These are phyloP conservation scores for Chaetorhynchus papuensis DNA, from an alignment of 2,113 vertebrate genomes.

Conservation along the genomic window DNA sequence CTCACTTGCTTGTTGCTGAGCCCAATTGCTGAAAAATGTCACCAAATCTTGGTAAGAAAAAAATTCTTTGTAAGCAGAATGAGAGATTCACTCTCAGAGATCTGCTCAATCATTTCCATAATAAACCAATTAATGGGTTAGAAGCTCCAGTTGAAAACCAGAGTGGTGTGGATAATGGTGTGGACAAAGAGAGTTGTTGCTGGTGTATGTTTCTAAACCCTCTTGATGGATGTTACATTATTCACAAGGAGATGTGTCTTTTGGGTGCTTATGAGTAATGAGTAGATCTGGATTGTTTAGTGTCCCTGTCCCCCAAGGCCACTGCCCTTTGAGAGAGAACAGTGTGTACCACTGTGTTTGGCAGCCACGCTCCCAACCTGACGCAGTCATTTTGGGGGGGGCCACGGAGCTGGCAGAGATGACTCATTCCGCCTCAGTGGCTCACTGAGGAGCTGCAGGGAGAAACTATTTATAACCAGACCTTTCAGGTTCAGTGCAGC, in stretches of 20 bases:
- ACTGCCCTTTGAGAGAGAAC: constrained; percentile 54
- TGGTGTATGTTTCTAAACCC: background rate
- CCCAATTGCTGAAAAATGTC: background rate
- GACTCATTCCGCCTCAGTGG: constrained; percentile 64
- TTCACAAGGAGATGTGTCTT: background rate
- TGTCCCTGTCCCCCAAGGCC: constrained; percentile 26
- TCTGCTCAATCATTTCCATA: background rate
- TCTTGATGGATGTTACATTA: background rate
- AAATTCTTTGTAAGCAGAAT: background rate
- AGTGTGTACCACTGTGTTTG: constrained; percentile 17
- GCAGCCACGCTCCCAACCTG: constrained; percentile 36
- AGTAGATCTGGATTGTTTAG: background rate
- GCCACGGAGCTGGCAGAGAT: constrained; percentile 25
- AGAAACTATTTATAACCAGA: constrained; percentile 65
- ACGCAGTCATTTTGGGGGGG: constrained; percentile 34
- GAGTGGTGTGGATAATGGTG: background rate
- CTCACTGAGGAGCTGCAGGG: constrained; percentile 62
- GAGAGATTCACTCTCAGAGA: background rate
- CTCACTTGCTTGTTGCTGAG: background rate
- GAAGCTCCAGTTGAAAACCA: background rate
- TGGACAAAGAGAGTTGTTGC: background rate
- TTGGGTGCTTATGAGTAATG: background rate
- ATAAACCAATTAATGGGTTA: background rate
- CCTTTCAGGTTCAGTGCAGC: constrained; percentile 65
- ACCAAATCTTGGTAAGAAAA: background rate